These are phyloP conservation scores for Merluccius polli DNA, from an alignment of 2,797 vertebrate genomes.

Conservation along the genomic window DNA sequence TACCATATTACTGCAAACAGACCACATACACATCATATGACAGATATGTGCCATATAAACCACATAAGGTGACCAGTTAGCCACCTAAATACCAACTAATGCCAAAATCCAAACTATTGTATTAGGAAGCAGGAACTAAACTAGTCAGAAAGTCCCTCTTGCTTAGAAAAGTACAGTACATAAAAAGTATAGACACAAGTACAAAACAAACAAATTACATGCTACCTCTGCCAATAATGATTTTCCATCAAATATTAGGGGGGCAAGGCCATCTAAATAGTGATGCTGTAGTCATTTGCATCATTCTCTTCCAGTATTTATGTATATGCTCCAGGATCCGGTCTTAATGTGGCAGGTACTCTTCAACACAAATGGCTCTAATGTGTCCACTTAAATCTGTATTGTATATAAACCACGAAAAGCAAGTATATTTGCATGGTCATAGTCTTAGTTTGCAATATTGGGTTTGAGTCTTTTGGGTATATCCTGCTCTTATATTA, in stretches of 20 bases:
- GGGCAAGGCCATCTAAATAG: too few relatives aligned
- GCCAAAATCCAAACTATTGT: not conserved
- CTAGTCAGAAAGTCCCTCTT: too few relatives aligned
- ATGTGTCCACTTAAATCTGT: not conserved
- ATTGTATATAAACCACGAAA: not conserved
- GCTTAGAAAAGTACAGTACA: too few relatives aligned
- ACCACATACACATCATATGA: not conserved
- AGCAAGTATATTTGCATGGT: not conserved
- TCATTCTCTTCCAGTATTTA: not conserved
- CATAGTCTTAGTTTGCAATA: not conserved
- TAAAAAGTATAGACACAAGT: not conserved
- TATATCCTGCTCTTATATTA: not conserved
- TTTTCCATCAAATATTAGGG: too few relatives aligned
- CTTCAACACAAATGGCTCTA: not conserved
- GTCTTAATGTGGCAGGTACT: not conserved
- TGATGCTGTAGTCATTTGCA: too few relatives aligned
- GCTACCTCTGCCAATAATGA: not conserved
- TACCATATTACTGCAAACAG: not conserved
- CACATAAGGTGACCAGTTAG: not conserved
- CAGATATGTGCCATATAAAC: too few relatives aligned
- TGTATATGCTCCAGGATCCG: too few relatives aligned
- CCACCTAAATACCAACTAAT: not conserved
- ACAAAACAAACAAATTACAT: not conserved
- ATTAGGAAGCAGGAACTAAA: too few relatives aligned
- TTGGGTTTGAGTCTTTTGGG: not conserved